phyloP scores from a whole-genome alignment of 2,888 invertebrate genomes.

The Luperina nickerlii region DNA sequence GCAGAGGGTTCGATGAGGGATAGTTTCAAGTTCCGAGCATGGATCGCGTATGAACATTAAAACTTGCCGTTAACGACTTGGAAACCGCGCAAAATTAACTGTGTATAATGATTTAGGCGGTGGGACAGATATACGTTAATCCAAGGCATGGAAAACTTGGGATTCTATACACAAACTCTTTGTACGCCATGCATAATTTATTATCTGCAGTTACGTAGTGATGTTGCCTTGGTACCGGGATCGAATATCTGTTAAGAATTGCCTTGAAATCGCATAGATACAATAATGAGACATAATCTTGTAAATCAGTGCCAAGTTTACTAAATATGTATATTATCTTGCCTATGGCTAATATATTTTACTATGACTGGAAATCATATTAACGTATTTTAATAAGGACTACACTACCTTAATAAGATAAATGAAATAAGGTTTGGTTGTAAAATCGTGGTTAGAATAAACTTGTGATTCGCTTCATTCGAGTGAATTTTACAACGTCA shows the following conservation, averaged over 20 bases:
- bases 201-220: slow-evolving; percentile 69
- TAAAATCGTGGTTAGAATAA: slow-evolving; percentile 31
- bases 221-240: slow-evolving; percentile 74
- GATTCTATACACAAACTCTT: slow-evolving; percentile 68
- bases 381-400: not conserved
- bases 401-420: slow-evolving; percentile 14
- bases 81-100: slow-evolving; percentile 75
- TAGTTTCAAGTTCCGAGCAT: slow-evolving; percentile 53
- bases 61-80: slow-evolving; percentile 72
- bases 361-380: slow-evolving; percentile 1
- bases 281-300: slow-evolving; percentile 63
- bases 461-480: slow-evolving; percentile 28
- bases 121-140: slow-evolving; percentile 71
- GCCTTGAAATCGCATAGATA: slow-evolving; percentile 71
- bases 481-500: slow-evolving; percentile 41
- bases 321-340: slow-evolving; percentile 7
- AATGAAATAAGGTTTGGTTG: slow-evolving; percentile 19
- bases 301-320: slow-evolving; percentile 51
- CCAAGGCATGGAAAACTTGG: slow-evolving; percentile 69
- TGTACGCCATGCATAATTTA: slow-evolving; percentile 73
- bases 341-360: slow-evolving; percentile 6
- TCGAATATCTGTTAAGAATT: slow-evolving; percentile 74
- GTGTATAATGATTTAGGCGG: slow-evolving; percentile 74
- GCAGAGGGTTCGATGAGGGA: slow-evolving; percentile 37
- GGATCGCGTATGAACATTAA: slow-evolving; percentile 67